phyloP scores from a whole-genome alignment of 1,140 invertebrate species.

The Meloidogyne chitwoodi region DNA sequence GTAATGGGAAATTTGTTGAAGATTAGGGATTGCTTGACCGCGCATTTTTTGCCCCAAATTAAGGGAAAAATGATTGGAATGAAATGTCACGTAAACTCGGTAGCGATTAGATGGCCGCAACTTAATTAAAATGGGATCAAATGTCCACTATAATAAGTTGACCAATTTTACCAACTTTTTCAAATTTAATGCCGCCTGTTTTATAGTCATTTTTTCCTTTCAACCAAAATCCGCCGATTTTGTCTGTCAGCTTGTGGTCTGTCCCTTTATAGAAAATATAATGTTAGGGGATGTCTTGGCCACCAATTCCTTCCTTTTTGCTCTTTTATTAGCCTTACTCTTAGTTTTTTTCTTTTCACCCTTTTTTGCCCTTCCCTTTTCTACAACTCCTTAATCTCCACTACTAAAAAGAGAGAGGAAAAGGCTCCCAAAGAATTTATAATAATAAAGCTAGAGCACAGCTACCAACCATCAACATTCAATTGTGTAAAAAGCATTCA shows the following conservation, averaged over 20 bases:
- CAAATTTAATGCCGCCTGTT: too few species aligned
- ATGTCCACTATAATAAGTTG: too few species aligned
- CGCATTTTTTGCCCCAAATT: too few species aligned
- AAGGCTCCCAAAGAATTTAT: background rate
- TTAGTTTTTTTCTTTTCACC: background rate
- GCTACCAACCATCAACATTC: background rate
- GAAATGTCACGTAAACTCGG: too few species aligned
- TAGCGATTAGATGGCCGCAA: too few species aligned
- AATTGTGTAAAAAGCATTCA: background rate
- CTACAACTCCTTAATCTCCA: background rate
- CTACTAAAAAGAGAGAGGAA: background rate
- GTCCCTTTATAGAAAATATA: background rate
- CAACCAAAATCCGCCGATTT: background rate
- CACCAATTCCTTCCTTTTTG: background rate
- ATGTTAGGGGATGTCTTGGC: background rate
- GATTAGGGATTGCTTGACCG: too few species aligned
- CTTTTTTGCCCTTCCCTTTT: background rate
- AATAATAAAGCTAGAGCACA: background rate
- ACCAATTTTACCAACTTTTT: too few species aligned
- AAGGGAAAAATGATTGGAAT: too few species aligned
- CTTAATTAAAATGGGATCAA: too few species aligned
- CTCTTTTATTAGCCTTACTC: background rate
- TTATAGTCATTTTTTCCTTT: too few species aligned
- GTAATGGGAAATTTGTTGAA: background rate
- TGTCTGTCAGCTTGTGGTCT: background rate